Base-by-base conservation (phyloP, 2,113 vertebrate species). In the Reinhardtius hippoglossoides region DNA sequence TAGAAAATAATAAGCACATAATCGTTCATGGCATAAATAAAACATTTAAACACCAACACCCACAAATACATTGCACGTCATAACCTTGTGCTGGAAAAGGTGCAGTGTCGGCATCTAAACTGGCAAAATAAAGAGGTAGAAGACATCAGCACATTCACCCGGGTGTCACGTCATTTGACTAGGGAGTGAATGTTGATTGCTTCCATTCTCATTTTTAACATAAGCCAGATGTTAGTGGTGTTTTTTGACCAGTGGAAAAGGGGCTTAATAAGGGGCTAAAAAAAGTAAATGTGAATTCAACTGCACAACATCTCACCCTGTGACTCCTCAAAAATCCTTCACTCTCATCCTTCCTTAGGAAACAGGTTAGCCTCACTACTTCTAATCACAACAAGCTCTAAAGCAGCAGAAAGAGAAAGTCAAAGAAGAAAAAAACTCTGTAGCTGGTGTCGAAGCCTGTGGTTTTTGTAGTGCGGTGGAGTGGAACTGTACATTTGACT, bases 401-500 rank as follows among this genome's bases (percentile, higher is more conserved):
- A 81, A 48, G n/a, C 54, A 67, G 62, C 24, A 24, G 54, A 84
- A 81, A 81, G 55, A 67, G n/a, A 74, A 50, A 75, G 54, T 64
- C 23, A 3, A 37, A 40, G 54, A 71, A 64, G 63, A 61, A n/a
- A 50, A 63, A 40, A 13, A 1, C 21, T 48, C 62, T 20, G 59
- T 23, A 35, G 79, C 63, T 72, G 55, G 46, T 54, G 61, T 83
- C 35, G 66, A 31, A 31, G 31, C 40, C 50, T 77, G 66, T 80
- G 77, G 81, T 78, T 84, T 50, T 57, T 72, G 52, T 64, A 50
- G 60, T 54, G 77, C 9, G 37, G 80, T 80, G 80, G 82, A 86
- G 80, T 78, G 80, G 78, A 91, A 84, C 57, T 80, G 78, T 82
- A 80, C 81, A 87, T 91, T 87, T 92, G 87, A 93, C 88, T 91